Conservation (phyloP, 2,113 vertebrate genomes). For the Nannospalax galili region DNA sequence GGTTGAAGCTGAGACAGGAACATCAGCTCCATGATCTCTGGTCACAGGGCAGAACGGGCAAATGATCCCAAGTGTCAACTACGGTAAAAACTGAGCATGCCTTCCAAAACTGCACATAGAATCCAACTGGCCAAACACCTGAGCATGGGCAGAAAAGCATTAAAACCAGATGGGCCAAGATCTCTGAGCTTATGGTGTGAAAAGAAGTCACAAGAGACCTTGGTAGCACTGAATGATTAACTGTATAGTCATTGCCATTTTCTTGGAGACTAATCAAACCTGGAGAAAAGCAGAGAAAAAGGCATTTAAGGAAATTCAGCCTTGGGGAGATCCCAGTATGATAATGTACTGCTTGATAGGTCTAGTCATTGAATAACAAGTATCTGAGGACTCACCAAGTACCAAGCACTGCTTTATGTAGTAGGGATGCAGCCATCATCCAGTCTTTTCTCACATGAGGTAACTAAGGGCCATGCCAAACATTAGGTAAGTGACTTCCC, state of each 20-base stretch:
- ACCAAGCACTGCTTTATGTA: neutral
- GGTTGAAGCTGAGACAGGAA: neutral
- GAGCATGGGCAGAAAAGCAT: neutral
- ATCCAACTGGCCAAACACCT: neutral
- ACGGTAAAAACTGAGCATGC: neutral
- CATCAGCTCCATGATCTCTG: neutral
- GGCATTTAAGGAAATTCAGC: conserved; percentile 23
- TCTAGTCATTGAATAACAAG: neutral
- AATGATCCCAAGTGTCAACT: neutral
- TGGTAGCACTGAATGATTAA: neutral
- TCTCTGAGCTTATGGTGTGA: neutral
- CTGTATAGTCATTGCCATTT: neutral
- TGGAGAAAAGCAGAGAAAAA: neutral
- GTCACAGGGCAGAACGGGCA: neutral
- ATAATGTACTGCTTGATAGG: neutral
- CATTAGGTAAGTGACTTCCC: neutral
- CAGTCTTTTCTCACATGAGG: neutral
- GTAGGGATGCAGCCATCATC: neutral
- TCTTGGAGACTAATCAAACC: neutral
- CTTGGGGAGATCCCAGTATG: neutral
- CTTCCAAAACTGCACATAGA: neutral
- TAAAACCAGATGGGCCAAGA: neutral
- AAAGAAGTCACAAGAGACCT: neutral
- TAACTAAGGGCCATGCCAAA: neutral
- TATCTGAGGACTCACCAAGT: neutral